Base-by-base conservation (phyloP, 2,113 vertebrate species). In the Eleginops maclovinus region DNA sequence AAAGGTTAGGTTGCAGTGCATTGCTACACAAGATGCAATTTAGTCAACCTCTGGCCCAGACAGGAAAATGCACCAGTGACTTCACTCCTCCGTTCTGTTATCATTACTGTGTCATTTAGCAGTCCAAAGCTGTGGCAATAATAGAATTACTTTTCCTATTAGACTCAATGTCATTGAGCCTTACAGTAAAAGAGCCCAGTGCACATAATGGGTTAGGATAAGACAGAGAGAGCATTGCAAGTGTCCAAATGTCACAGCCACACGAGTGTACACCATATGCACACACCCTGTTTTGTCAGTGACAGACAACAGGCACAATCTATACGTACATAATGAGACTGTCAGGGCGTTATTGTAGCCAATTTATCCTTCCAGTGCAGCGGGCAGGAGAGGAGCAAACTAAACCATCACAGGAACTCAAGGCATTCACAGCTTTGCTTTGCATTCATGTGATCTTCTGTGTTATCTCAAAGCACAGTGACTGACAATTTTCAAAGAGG, bases 231-330 rank as follows among this genome's bases (percentile, higher is more conserved):
- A 64, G 67, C 22, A 36, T 4, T 64, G 58, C 61, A 60, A 86
- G 67, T 80, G 77, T 87, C 85, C 77, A 84, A 87, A 88, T 88
- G 87, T 84, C 74, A 85, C 64, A 71, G 71, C 16, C 69, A 19
- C 43, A 75, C 3, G 22, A 56, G 59, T 83, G 80, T 77, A 79
- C 78, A 54, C 53, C 73, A 72, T 49, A 88, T 58, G 82, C 74
- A 87, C 88, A 91, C 91, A 90, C 86, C 87, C 88, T 81, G 67
- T 83, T 90, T 86, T 72, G 58, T 81, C 74, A 64, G 69, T 76
- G 73, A 78, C 70, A 85, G 70, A 85, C 67, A 76, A 77, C 69
- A 40, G 60, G 40, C 68, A 77, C 70, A 81, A 72, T 77, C 66
- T 67, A 75, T 71, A 80, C 3, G 11, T 36, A 84, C 76, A 82